Evolutionary conservation across 2,797 vertebrate species (phyloP), one percentile per base, ranked within the genome.

Genomic region (Sphaeramia orbicularis): DNA sequence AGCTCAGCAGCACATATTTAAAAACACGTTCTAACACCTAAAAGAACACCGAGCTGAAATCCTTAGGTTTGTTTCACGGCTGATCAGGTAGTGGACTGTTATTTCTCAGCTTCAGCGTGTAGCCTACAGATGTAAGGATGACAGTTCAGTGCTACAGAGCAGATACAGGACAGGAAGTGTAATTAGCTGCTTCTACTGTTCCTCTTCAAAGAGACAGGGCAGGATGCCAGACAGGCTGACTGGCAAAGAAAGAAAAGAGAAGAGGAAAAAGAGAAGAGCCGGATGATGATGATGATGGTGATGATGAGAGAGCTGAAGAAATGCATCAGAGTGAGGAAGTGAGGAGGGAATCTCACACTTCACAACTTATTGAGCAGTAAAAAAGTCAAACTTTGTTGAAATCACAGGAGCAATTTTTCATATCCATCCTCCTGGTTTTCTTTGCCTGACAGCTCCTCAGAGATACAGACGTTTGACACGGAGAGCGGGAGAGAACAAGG

Each of bases 171-270:
- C 89, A 89, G 85, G 85, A 92, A 89, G 92, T 83, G 86, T 86
- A 90, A 93, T 93, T 92, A 92, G 90, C 85, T 89, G 78, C 91
- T 79, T 80, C 84, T 82, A 74, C 85, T 86, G 81, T 79, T 89
- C 68, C 69, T 84, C 87, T 91, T 91, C 87, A 92, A 91, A 90
- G 86, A 83, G 82, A 78, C 13, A 13, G 55, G 66, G 70, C 72
- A 61, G 74, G 71, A 87, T 74, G 82, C 75, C 83, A 86, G 85
- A 76, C 76, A 85, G 77, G 65, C 67, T 80, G 83, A 82, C 72
- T 76, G 76, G 64, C 53, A 30, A 16, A 38, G 16, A 42, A 52
- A 27, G 64, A 57, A 30, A 16, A 38, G 16, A 42, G 52, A 27
- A 40, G 36, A 4, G 15, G 2, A 43, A 15, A 27, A 18, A 47